Conservation (phyloP, 2,888 invertebrate species). For the Ptychoptera albimana region DNA sequence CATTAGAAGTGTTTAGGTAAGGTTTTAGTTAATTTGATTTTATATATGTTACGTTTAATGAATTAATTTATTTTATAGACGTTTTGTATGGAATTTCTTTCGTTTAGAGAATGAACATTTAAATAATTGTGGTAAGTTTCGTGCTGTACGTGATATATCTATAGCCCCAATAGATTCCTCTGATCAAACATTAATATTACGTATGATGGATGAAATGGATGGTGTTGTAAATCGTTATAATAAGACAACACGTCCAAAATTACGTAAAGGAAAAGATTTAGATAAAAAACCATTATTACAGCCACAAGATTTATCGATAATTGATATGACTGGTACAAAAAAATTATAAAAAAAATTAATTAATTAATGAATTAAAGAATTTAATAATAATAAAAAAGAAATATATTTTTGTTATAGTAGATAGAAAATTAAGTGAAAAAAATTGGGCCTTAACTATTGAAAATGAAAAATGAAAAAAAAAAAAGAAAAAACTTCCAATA, state of each 20-base stretch:
- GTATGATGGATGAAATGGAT: conserved; percentile 92
- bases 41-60: background rate
- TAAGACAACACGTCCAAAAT: conserved; percentile 40
- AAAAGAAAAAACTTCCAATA: too few species aligned
- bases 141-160: conserved; percentile 95
- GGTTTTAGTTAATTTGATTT: conserved; percentile 6
- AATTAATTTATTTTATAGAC: conserved; percentile 32
- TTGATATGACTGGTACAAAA: conserved; percentile 23
- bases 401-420: too few species aligned
- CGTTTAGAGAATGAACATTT: conserved; percentile 98
- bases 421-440: too few species aligned
- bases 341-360: conserved; percentile 5
- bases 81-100: conserved; percentile 99
- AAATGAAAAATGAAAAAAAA: too few species aligned
- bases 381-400: too few species aligned
- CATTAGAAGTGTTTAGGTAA: conserved; percentile 78
- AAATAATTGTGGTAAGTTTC: conserved; percentile 97
- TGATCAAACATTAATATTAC: conserved; percentile 74
- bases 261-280: conserved; percentile 41
- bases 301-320: conserved; percentile 24
- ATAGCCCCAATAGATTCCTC: conserved; percentile 88
- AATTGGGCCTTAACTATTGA: too few species aligned
- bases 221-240: conserved; percentile 61
- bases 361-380: background rate
- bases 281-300: conserved; percentile 40